Conservation (phyloP, 2,113 vertebrate species). For the Hippoglossus stenolepis region DNA sequence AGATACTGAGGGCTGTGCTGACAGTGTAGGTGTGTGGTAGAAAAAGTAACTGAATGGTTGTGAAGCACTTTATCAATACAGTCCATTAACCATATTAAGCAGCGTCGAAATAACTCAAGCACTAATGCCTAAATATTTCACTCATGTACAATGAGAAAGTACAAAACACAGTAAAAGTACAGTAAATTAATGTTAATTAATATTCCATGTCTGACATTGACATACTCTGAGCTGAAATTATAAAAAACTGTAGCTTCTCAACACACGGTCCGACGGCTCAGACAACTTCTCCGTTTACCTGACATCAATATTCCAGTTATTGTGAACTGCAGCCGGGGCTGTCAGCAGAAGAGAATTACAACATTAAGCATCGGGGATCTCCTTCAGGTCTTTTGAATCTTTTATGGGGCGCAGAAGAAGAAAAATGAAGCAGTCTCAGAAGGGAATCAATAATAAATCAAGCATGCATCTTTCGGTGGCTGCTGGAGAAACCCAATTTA, state of each 20-base stretch:
- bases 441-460: constrained; percentile 75
- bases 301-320: constrained; percentile 62
- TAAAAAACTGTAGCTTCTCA: background rate
- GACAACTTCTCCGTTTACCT: constrained; percentile 1
- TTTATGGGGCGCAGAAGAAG: constrained; percentile 45
- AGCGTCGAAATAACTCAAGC: too few species aligned
- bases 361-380: constrained; percentile 53
- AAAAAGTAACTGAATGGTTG: too few species aligned
- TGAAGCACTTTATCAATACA: too few species aligned
- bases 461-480: constrained; percentile 46
- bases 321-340: constrained; percentile 8
- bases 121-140: too few species aligned
- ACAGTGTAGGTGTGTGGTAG: too few species aligned
- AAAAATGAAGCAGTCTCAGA: constrained; percentile 51
- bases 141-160: too few species aligned
- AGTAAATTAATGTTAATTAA: too few species aligned
- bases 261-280: background rate
- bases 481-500: constrained; percentile 44
- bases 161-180: background rate
- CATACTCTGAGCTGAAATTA: background rate
- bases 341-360: constrained; percentile 27
- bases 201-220: background rate
- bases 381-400: constrained; percentile 65
- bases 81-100: too few species aligned
- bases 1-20: too few species aligned